These are phyloP conservation scores for Pelobates fuscus DNA, from an alignment of 2,113 vertebrate species.

Conservation along the genomic window DNA sequence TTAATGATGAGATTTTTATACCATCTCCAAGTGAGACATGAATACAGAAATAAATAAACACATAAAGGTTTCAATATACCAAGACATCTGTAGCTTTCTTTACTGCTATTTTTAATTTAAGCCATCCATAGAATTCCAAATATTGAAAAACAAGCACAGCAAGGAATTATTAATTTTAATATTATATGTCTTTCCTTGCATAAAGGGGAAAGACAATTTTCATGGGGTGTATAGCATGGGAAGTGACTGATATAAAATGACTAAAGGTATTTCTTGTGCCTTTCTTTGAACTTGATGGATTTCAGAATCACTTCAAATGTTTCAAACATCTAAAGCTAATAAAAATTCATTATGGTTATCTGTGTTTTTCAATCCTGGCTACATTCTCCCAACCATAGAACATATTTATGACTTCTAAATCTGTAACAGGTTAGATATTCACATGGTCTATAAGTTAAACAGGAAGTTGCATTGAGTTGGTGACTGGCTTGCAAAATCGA, in stretches of 20 bases:
- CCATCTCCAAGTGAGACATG: no score
- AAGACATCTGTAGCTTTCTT: no score
- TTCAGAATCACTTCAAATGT: conserved; percentile 33
- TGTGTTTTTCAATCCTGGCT: conserved; percentile 53
- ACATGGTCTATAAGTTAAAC: no score
- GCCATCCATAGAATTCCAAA: no score
- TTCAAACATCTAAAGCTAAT: conserved; percentile 49
- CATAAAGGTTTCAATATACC: no score
- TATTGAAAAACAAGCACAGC: background rate
- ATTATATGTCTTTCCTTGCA: background rate
- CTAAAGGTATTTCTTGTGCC: conserved; percentile 34
- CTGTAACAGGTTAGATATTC: conserved; percentile 44
- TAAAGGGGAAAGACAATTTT: background rate
- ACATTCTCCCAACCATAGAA: conserved; percentile 51
- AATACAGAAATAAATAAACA: no score
- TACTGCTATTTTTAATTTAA: no score
- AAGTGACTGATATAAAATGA: conserved; percentile 39
- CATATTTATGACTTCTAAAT: conserved; percentile 43
- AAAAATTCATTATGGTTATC: conserved; percentile 50
- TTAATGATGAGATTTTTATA: no score
- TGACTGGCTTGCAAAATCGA: no score
- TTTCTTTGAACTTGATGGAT: conserved; percentile 35
- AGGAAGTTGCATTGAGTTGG: no score
- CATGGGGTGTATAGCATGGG: conserved; percentile 5
- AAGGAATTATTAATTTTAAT: background rate